Evolutionary conservation across 23 tunicate species (phyloP), one percentile per base, ranked within the genome.

Genomic region (Halocynthia aurantium): DNA sequence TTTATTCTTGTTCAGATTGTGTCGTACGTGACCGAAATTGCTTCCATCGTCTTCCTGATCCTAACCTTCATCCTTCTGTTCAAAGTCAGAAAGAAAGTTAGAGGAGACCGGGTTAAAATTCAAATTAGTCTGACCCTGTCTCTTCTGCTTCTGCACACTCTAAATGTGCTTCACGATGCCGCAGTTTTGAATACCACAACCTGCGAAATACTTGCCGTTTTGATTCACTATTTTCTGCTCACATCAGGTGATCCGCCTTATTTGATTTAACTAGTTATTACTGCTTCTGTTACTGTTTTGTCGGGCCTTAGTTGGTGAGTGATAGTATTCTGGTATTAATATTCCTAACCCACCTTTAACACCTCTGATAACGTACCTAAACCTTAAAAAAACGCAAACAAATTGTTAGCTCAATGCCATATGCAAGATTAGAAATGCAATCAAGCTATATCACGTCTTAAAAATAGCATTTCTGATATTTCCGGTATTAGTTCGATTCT

Each of bases 101-200:
- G 77, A 17, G 80, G 77, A 11, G 93, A 87, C 57, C 77, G 93
- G 8, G 85, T 68, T 51, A 71, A 83, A 31, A 83, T 87, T 31
- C 93, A 87, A 75, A 87, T 87, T 8, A 76, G 72, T 71, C 81
- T 87, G 53, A 57, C 86, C 0, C 11, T 87, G 49, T 66, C 83
- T 20, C 50, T 87, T 57, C 80, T 87, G 64, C 50, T 62, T 40
- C 57, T 87, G 10, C 93, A 87, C 53, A 19, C 78, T 63, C 61
- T 77, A 73, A 87, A 51, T 19, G 20, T 87, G 13, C 77, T 87
- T 52, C 83, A 77, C 53, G 93, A 87, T 60, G 53, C 72, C 18
- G 93, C 93, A 50, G 10, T 87, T 52, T 52, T 12, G 56, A 62
- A 82, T 22, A 17, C 61, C 6, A 77, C 79, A 54, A 15, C 82